phyloP scores from a whole-genome alignment of 2,113 vertebrate genomes.

The Bucco capensis region DNA sequence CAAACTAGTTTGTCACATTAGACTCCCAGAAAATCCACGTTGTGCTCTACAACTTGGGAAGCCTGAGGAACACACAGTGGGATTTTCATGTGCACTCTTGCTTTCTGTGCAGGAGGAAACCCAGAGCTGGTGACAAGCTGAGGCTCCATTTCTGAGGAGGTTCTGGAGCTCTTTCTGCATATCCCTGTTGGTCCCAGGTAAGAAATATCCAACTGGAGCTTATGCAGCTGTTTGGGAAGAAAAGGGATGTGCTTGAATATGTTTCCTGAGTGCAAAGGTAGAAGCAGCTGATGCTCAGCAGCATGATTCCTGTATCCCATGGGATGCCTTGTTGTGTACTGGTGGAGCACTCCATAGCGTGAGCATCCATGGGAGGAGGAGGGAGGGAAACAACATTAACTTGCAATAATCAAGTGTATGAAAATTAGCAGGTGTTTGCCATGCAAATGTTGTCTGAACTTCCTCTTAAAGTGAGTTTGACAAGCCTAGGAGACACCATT shows the following conservation, averaged over 20 bases:
- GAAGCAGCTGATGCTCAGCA: neutral
- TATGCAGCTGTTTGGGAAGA: neutral
- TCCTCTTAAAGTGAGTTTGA: neutral
- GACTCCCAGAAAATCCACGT: neutral
- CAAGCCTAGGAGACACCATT: neutral
- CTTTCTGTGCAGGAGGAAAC: neutral
- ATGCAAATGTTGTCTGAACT: neutral
- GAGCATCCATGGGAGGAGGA: neutral
- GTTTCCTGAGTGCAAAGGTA: neutral
- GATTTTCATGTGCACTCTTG: rapidly evolving
- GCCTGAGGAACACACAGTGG: neutral
- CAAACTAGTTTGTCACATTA: neutral
- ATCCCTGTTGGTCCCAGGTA: neutral
- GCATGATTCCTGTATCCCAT: rapidly evolving
- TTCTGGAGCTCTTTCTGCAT: neutral
- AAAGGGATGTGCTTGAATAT: neutral
- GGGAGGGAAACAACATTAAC: neutral
- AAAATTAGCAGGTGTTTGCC: neutral
- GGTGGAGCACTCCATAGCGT: neutral
- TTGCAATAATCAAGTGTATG: neutral
- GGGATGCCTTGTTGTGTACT: neutral
- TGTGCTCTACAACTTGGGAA: neutral
- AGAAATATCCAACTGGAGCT: neutral
- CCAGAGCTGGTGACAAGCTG: neutral
- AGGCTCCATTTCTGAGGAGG: neutral